A percentile compares a stretch with the other conserved stretches of the same genome.
Evolutionary conservation across 2,888 invertebrate species (phyloP).

Genomic region (Scaptomyza polygonia): DNA sequence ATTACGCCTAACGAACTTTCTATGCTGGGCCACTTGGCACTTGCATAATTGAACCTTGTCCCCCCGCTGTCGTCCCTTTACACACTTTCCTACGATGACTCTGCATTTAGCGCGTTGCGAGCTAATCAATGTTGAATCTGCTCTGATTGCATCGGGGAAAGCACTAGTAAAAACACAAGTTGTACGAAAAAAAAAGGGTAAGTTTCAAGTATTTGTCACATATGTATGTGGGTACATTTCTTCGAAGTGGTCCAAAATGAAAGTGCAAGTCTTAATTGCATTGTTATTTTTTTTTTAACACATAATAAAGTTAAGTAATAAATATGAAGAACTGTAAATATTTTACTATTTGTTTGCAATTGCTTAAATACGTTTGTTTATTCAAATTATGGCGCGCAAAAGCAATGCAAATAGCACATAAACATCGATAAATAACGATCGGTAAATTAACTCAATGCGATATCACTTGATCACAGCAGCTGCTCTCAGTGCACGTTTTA

Average conservation of each 20-base stretch:
- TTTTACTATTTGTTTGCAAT: neutral
- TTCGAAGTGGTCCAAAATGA: slow-evolving; percentile 20
- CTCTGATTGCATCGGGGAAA: slow-evolving; percentile 55
- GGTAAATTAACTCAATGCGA: neutral
- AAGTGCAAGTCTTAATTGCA: slow-evolving; percentile 24
- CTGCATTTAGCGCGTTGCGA: slow-evolving; percentile 53
- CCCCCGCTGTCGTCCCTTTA: neutral
- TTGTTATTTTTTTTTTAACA: neutral
- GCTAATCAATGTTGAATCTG: slow-evolving; percentile 59
- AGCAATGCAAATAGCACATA: slow-evolving; percentile 8
- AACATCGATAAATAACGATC: slow-evolving; percentile 50
- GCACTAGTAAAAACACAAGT: slow-evolving; percentile 38
- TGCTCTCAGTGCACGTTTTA: no score
- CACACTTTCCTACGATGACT: slow-evolving; percentile 18
- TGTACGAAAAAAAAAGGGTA: slow-evolving; percentile 11
- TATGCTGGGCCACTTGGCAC: slow-evolving; percentile 61
- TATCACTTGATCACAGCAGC: neutral
- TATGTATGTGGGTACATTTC: neutral
- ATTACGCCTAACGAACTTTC: slow-evolving; percentile 75
- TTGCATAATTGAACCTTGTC: slow-evolving; percentile 52
- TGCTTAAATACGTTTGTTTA: neutral
- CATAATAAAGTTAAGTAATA: neutral
- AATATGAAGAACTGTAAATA: neutral
- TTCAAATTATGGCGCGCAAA: slow-evolving; percentile 23
- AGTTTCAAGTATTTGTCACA: slow-evolving; percentile 35